Percentiles rank a stretch among this genome's conserved stretches.
Evolutionary conservation across 2,888 invertebrate genomes (phyloP).

Genomic region (Synergus itoensis): DNA sequence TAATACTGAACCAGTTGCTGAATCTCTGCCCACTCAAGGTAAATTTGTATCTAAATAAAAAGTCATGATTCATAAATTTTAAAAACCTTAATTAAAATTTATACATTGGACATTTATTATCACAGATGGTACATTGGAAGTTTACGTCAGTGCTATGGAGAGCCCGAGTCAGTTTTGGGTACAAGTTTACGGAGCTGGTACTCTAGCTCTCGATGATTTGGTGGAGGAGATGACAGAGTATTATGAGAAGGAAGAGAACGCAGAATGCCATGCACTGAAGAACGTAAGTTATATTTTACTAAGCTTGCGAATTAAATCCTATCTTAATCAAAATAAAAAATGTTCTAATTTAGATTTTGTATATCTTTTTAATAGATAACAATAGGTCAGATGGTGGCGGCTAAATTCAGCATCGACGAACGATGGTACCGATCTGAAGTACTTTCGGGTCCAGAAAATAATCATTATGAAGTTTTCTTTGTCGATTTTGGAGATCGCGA

Average conservation of each 20-base stretch:
- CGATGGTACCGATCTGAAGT: slow-evolving; percentile 91
- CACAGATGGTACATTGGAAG: slow-evolving; percentile 85
- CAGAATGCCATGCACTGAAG: slow-evolving; percentile 80
- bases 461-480: slow-evolving; percentile 86
- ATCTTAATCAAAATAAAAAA: background rate
- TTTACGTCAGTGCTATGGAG: slow-evolving; percentile 92
- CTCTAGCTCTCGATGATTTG: slow-evolving; percentile 87
- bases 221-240: slow-evolving; percentile 91
- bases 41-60: background rate
- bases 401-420: slow-evolving; percentile 88
- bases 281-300: slow-evolving; percentile 65
- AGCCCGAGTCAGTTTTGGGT: slow-evolving; percentile 92
- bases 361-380: slow-evolving; percentile 76
- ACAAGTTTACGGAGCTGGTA: slow-evolving; percentile 88
- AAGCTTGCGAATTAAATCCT: background rate
- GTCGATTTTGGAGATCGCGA: slow-evolving; percentile 94
- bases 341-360: slow-evolving; percentile 13
- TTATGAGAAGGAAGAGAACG: slow-evolving; percentile 84
- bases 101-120: slow-evolving; percentile 52
- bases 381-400: slow-evolving; percentile 91
- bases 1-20: background rate
- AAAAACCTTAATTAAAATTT: background rate
- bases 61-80: background rate
- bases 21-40: slow-evolving; percentile 28
- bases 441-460: slow-evolving; percentile 81